A percentile compares a stretch with the other conserved stretches of the same genome.
These are phyloP conservation scores for Archocentrus centrarchus DNA, from an alignment of 2,113 vertebrate genomes.

Conservation along the genomic window DNA sequence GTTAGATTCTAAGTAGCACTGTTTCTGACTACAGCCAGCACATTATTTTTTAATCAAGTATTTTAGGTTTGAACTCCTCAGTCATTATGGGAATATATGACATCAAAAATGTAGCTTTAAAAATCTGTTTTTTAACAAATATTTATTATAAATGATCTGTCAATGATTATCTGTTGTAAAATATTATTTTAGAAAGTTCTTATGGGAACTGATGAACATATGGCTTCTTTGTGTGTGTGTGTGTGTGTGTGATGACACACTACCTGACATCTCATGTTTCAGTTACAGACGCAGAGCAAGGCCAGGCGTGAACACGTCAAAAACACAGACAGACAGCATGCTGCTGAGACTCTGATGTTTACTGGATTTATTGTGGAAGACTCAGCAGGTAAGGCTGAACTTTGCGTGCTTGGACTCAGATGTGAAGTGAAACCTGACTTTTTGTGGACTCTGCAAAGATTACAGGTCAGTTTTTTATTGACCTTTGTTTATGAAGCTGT, in stretches of 20 bases:
- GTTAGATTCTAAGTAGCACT: too few species aligned
- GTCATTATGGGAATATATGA: too few species aligned
- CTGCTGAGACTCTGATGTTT: conserved; percentile 6
- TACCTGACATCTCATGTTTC: conserved; percentile 69
- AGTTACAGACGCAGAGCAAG: conserved; percentile 28
- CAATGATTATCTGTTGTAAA: too few species aligned
- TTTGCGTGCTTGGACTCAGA: neutral
- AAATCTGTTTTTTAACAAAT: too few species aligned
- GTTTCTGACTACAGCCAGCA: too few species aligned
- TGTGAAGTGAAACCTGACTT: neutral
- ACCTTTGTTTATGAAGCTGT: neutral
- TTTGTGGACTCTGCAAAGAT: neutral
- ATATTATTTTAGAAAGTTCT: too few species aligned
- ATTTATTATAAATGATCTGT: too few species aligned
- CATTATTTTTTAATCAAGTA: too few species aligned
- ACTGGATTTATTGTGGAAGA: conserved; percentile 16
- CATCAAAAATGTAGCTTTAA: too few species aligned
- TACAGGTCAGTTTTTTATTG: neutral
- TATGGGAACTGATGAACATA: too few species aligned
- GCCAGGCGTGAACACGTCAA: conserved; percentile 30
- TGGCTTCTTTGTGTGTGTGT: too few species aligned
- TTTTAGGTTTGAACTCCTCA: too few species aligned
- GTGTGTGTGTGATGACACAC: conserved; percentile 40
- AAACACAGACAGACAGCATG: conserved; percentile 1
- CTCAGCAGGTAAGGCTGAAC: conserved; percentile 40